A percentile compares a stretch with the other conserved stretches of the same genome.
Evolutionary conservation across 2,888 invertebrate genomes (phyloP).

Genomic region (Cetonia aurata): DNA sequence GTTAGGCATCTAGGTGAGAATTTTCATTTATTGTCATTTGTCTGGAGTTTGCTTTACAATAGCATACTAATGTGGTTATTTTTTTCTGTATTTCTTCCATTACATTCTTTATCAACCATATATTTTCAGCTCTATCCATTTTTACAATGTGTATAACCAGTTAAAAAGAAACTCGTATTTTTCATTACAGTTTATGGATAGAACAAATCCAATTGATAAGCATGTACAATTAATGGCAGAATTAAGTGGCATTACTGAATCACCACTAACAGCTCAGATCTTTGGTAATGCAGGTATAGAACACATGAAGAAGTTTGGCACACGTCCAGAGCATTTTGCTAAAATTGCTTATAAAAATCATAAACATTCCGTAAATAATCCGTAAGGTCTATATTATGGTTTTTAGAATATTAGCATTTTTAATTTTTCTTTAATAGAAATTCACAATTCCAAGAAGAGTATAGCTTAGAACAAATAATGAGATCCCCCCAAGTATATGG

Average conservation of each 20-base stretch:
- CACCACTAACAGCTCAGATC: conserved; percentile 93
- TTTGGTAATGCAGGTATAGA: conserved; percentile 97
- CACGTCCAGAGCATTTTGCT: conserved; percentile 92
- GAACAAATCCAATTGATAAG: conserved; percentile 90
- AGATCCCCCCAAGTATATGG: conserved; percentile 91
- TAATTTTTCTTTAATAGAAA: conserved; percentile 69
- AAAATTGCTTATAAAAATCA: conserved; percentile 99
- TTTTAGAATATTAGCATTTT: conserved; percentile 26
- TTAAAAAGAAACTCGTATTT: not conserved
- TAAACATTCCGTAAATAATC: conserved; percentile 95
- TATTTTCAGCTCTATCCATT: too few species aligned
- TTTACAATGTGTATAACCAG: not conserved
- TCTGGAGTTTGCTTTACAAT: too few species aligned
- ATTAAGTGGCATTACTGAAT: conserved; percentile 80
- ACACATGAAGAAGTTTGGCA: conserved; percentile 96
- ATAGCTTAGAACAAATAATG: conserved; percentile 90
- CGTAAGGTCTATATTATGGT: conserved; percentile 69
- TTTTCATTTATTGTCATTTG: too few species aligned
- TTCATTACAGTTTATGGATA: conserved; percentile 75
- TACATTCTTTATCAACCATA: too few species aligned
- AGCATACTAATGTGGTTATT: too few species aligned
- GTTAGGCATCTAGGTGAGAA: too few species aligned
- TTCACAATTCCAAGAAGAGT: conserved; percentile 94
- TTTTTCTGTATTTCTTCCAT: too few species aligned
- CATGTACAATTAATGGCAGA: conserved; percentile 90